Evolutionary conservation across 2,888 invertebrate species (phyloP).

Genomic region (Amphipyra berbera): DNA sequence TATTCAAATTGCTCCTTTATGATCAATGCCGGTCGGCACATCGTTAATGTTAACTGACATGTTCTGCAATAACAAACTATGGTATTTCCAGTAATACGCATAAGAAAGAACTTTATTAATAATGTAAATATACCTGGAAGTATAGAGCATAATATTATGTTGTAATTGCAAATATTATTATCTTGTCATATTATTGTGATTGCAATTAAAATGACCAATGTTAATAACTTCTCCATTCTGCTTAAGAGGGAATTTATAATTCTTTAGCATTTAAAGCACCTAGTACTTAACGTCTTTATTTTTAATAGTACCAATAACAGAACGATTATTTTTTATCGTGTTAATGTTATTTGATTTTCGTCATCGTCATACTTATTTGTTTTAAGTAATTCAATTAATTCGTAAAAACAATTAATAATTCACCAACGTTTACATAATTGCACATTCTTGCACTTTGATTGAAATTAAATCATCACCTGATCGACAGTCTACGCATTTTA

Average conservation of each 20-base stretch:
- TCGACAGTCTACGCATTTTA: constrained; percentile 55
- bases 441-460: constrained; percentile 25
- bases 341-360: too few species aligned
- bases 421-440: constrained; percentile 16
- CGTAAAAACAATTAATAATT: neutral
- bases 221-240: constrained; percentile 16
- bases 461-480: constrained; percentile 49
- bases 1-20: constrained; percentile 19
- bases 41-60: constrained; percentile 5
- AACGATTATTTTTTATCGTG: too few species aligned
- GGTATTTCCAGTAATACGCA: constrained; percentile 29
- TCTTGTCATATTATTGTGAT: constrained; percentile 19
- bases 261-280: neutral
- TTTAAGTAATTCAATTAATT: too few species aligned
- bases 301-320: neutral
- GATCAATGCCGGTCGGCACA: constrained; percentile 4
- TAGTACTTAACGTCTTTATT: neutral
- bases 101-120: constrained; percentile 22
- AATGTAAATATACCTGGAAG: constrained; percentile 41
- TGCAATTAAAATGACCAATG: constrained; percentile 9
- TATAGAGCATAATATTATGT: constrained; percentile 11
- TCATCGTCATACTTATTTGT: too few species aligned
- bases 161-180: constrained; percentile 28
- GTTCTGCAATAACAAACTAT: constrained; percentile 19
- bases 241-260: constrained; percentile 4